Conservation (phyloP, 2,113 vertebrate genomes). For the Tenebrosternarchus preto region DNA sequence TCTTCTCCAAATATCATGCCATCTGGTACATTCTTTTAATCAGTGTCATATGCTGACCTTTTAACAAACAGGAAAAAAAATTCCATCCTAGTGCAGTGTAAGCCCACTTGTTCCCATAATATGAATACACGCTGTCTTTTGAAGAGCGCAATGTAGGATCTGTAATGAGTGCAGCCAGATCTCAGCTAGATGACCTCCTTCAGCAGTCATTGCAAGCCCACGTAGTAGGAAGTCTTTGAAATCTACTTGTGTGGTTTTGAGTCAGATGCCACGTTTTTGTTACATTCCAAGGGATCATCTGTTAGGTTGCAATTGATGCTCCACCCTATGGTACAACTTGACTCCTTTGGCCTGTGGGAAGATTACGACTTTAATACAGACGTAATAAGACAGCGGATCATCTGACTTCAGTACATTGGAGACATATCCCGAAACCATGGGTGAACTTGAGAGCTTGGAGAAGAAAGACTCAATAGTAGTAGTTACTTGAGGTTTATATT, state of each 20-base stretch:
- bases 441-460: slow-evolving; percentile 11
- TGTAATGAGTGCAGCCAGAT: not conserved
- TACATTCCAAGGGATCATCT: not conserved
- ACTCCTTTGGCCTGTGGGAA: not conserved
- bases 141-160: not conserved
- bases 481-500: slow-evolving; percentile 16
- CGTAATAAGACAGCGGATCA: too few relatives aligned
- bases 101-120: not conserved
- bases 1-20: too few relatives aligned
- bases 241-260: not conserved
- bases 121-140: not conserved
- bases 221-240: not conserved
- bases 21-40: too few relatives aligned
- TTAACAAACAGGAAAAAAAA: not conserved
- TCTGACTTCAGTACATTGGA: not conserved
- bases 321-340: not conserved
- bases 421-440: slow-evolving; percentile 2
- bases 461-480: slow-evolving; percentile 42
- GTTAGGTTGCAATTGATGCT: not conserved
- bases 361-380: too few relatives aligned
- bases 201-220: not conserved
- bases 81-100: not conserved
- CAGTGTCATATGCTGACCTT: too few relatives aligned
- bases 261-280: not conserved
- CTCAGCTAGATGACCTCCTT: slow-evolving; percentile 1